These are phyloP conservation scores for Seira musarum DNA, from an alignment of 2,888 invertebrate species.

Conservation along the genomic window DNA sequence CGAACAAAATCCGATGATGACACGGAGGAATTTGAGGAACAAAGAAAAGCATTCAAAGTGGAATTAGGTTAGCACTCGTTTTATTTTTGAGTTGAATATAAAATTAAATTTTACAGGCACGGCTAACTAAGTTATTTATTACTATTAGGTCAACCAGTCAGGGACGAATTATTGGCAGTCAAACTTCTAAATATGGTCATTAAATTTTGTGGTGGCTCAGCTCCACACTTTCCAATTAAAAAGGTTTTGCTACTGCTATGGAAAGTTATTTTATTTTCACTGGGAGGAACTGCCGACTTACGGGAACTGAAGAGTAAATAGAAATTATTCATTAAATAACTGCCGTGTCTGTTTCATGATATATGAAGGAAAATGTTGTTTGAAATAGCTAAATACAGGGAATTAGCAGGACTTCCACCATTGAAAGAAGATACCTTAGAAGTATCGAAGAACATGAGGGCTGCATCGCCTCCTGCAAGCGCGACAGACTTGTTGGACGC, in stretches of 20 bases:
- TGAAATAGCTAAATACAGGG: slow-evolving; percentile 72
- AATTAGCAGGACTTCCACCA: slow-evolving; percentile 81
- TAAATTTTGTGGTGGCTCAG: slow-evolving; percentile 94
- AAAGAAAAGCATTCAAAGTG: slow-evolving; percentile 76
- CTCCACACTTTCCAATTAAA: slow-evolving; percentile 98
- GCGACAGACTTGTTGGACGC: slow-evolving; percentile 91
- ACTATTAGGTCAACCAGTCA: slow-evolving; percentile 75
- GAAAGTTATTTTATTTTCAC: slow-evolving; percentile 93
- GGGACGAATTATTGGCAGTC: slow-evolving; percentile 89
- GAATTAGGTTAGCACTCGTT: slow-evolving; percentile 75
- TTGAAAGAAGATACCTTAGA: slow-evolving; percentile 94
- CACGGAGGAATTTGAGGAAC: slow-evolving; percentile 71
- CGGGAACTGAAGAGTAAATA: slow-evolving; percentile 83
- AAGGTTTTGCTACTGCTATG: slow-evolving; percentile 95
- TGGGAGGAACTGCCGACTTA: slow-evolving; percentile 92
- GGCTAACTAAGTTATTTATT: no score
- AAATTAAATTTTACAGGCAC: not conserved
- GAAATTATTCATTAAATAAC: slow-evolving; percentile 69
- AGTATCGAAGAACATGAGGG: slow-evolving; percentile 93
- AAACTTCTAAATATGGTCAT: slow-evolving; percentile 97
- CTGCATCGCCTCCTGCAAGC: slow-evolving; percentile 95
- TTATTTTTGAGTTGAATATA: not conserved
- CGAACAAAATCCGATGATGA: slow-evolving; percentile 74
- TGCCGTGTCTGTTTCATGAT: not conserved
- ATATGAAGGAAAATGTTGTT: no score